Evolutionary conservation across 2,797 vertebrate genomes (phyloP).

Genomic region (Otolemur crassicaudatus): DNA sequence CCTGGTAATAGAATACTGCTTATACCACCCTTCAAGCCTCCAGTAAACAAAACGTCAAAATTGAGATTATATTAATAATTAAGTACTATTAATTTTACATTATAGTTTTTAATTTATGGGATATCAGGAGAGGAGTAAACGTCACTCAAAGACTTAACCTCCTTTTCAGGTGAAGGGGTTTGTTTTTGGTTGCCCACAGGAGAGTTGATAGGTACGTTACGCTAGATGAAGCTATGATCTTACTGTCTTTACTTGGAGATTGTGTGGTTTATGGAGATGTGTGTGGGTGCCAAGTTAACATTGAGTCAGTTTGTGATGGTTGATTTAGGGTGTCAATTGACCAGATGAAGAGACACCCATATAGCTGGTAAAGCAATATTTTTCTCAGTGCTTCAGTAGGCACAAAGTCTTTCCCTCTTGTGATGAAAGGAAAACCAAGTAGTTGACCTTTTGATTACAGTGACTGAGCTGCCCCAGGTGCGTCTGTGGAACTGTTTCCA

Average conservation of each 20-base stretch:
- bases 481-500: background rate
- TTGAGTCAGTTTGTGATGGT: background rate
- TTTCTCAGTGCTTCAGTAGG: background rate
- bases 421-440: background rate
- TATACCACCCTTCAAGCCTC: background rate
- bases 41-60: conserved; percentile 27
- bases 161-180: background rate
- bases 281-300: background rate
- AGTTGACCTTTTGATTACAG: background rate
- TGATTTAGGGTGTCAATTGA: background rate
- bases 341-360: background rate
- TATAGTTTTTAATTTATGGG: background rate
- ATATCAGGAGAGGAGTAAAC: background rate
- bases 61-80: background rate
- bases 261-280: background rate
- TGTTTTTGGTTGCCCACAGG: background rate
- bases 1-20: background rate
- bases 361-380: background rate
- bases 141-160: background rate
- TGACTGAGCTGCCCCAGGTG: background rate
- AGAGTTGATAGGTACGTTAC: background rate
- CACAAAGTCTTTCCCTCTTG: background rate
- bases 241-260: background rate
- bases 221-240: background rate
- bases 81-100: background rate